Evolutionary conservation across 2,888 invertebrate genomes (phyloP), one percentile per base, ranked within the genome.

Genomic region (Acheta domesticus): DNA sequence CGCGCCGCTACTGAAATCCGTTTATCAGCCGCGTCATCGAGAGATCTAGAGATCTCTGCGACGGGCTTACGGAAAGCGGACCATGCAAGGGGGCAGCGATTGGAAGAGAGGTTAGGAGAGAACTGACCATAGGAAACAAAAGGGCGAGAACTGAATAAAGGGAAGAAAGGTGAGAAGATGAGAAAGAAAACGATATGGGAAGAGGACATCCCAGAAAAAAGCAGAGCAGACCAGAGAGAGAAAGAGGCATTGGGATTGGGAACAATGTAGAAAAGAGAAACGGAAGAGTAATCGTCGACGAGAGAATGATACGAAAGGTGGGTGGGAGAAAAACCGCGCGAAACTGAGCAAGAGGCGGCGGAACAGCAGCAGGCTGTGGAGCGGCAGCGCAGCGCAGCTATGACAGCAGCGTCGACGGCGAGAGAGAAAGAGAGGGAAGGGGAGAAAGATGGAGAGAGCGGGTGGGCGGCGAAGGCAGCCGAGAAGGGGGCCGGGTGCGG

Each of bases 391-490:
- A 23, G 78, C 77, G 76, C 75, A 76, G 50, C 75, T 77, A 49
- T 74, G 36, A 49, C 80, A 49, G 62, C 77, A 21, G 74, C 76
- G 77, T 23, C 74, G 77, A 48, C 79, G 79, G 36, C 76, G 76
- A 74, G 74, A 21, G 76, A 49, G n/a, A 74, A 48, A 74, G 78
- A 80, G 81, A 80, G 80, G 81, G 79, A 80, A n/a, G n/a, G 79
- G 79, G 73, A 77, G 36, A 76, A 78, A 49, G 80, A 76, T 82
- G 82, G 82, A 83, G 82, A 83, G 84, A 84, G 83, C 84, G 84
- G 83, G 81, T 82, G 83, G 82, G 82, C 82, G 81, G 81, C 77
- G 79, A 81, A 80, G 80, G 21, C 80, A 79, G 62, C n/a, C 11
- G 62, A 3, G 19, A 3, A 1, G 19, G 62, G 62, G 62, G 62